Evolutionary conservation across 2,888 invertebrate species (phyloP).

Genomic region (Harpagoxenus sublaevis): DNA sequence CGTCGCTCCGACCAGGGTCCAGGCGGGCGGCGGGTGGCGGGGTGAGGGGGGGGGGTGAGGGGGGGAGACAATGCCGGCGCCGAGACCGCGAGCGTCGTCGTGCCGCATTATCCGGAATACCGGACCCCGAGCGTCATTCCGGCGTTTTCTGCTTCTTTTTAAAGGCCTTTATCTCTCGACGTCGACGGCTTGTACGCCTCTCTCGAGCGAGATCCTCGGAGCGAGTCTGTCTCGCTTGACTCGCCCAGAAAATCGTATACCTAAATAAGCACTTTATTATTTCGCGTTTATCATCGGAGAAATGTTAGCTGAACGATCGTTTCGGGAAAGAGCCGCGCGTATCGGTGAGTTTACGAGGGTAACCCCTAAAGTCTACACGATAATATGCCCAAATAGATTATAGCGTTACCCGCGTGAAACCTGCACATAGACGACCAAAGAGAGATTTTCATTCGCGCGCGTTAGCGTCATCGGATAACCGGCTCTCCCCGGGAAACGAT

Average conservation of each 20-base stretch:
- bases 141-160: conserved; percentile 32
- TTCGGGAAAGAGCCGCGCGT: neutral
- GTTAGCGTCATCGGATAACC: conserved; percentile 27
- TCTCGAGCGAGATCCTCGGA: neutral
- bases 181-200: neutral
- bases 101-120: conserved; percentile 62
- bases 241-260: conserved; percentile 18
- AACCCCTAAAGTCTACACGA: neutral
- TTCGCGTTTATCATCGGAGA: neutral
- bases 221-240: conserved; percentile 18
- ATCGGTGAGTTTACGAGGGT: neutral
- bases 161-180: conserved; percentile 12
- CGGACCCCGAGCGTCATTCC: conserved; percentile 48
- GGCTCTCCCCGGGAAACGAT: neutral
- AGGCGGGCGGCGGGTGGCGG: conserved; percentile 36
- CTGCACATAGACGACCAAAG: neutral
- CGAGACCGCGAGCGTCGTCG: conserved; percentile 67
- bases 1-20: conserved; percentile 50
- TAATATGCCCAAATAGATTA: neutral
- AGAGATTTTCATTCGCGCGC: conserved; percentile 29
- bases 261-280: neutral
- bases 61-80: conserved; percentile 73
- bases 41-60: conserved; percentile 34
- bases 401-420: neutral
- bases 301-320: neutral